Evolutionary conservation across 2,888 invertebrate genomes (phyloP).

Genomic region (Ochropleura plecta): DNA sequence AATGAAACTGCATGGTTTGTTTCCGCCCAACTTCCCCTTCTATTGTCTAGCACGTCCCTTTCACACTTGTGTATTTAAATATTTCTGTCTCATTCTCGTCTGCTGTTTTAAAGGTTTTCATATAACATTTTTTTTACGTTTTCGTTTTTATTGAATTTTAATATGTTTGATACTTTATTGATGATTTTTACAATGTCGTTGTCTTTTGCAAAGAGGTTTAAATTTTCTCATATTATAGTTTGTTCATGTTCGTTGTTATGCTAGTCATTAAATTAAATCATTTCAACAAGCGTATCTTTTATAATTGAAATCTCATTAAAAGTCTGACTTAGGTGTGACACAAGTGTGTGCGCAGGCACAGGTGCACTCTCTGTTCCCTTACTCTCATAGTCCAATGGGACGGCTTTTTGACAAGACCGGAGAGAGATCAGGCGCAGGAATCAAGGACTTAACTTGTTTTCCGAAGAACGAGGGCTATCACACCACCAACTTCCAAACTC

Average conservation of each 20-base stretch:
- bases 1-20: conserved; percentile 76
- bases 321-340: too few species aligned
- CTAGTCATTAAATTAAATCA: neutral
- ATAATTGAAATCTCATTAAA: neutral
- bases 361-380: too few species aligned
- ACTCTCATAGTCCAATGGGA: too few species aligned
- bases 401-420: too few species aligned
- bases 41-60: conserved; percentile 63
- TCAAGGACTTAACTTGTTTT: too few species aligned
- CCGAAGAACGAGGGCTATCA: too few species aligned
- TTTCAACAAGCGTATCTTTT: too few species aligned
- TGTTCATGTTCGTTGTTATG: neutral
- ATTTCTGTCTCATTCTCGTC: conserved; percentile 30
- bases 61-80: conserved; percentile 37
- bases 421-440: too few species aligned
- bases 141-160: conserved; percentile 47
- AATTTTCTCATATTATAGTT: neutral
- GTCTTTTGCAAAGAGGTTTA: neutral
- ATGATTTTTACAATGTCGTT: neutral
- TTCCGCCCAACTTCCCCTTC: conserved; percentile 71
- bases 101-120: conserved; percentile 23
- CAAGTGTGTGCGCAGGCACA: too few species aligned
- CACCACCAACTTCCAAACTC: too few species aligned
- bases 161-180: conserved; percentile 35
- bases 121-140: too few species aligned